These are phyloP conservation scores for Nyctibius bracteatus DNA, from an alignment of 2,113 vertebrate species.

Conservation along the genomic window DNA sequence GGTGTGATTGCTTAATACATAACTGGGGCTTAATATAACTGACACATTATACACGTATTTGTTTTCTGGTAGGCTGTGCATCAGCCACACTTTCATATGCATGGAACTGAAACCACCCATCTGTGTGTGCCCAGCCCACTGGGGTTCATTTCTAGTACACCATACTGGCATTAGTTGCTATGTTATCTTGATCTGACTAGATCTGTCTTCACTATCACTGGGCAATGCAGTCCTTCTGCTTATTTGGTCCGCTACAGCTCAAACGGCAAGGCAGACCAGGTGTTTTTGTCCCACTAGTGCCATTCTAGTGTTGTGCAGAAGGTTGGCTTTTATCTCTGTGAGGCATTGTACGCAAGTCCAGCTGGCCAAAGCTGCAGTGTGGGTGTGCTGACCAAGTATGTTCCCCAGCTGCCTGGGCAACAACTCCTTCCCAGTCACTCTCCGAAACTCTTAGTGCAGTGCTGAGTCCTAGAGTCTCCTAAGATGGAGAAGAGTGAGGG, in stretches of 20 bases:
- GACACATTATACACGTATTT: not conserved
- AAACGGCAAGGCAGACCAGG: not conserved
- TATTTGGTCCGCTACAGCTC: not conserved
- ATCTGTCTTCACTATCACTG: not conserved
- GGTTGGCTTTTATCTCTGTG: not conserved
- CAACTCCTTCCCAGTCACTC: rapidly evolving
- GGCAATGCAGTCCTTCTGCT: not conserved
- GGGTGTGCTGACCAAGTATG: not conserved
- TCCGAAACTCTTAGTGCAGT: not conserved
- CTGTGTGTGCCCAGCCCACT: not conserved
- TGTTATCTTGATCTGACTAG: not conserved
- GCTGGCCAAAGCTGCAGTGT: not conserved
- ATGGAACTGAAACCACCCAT: not conserved
- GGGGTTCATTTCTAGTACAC: not conserved
- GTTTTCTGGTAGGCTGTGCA: not conserved
- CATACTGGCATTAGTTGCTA: not conserved
- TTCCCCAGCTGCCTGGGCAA: not conserved
- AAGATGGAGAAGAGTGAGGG: not conserved
- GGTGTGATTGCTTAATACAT: not conserved
- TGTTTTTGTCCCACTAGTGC: not conserved
- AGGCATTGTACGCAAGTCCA: not conserved
- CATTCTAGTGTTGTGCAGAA: not conserved
- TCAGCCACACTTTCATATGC: not conserved
- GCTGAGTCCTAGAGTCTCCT: not conserved
- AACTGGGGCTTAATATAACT: not conserved